These are phyloP conservation scores for Amia ocellicauda DNA, from an alignment of 2,113 vertebrate genomes.

Conservation along the genomic window DNA sequence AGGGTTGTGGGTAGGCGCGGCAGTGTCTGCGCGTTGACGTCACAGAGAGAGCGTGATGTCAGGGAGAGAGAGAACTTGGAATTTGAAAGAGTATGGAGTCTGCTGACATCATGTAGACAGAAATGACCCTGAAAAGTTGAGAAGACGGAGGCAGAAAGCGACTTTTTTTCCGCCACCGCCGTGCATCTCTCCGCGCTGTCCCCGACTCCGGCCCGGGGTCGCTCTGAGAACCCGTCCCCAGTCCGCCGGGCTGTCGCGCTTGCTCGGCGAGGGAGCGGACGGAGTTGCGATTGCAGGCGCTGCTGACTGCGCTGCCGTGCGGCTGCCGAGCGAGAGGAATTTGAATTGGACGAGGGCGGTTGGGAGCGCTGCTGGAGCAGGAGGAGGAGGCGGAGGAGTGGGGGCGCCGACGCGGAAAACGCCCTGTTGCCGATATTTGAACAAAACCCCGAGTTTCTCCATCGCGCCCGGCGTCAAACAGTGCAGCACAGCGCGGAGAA, in stretches of 20 bases:
- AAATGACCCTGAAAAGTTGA: slow-evolving; percentile 9
- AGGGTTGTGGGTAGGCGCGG: slow-evolving; percentile 64
- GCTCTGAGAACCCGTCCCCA: not conserved
- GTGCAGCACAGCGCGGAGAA: too few relatives aligned
- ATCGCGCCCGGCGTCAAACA: slow-evolving; percentile 51
- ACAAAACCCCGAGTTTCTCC: slow-evolving; percentile 49
- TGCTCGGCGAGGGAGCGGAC: slow-evolving; percentile 25
- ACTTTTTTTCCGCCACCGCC: not conserved
- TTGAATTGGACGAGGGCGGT: slow-evolving; percentile 34
- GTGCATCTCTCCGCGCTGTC: not conserved
- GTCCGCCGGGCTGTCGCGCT: slow-evolving; percentile 19
- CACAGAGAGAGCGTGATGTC: too few relatives aligned
- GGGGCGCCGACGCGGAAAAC: slow-evolving; percentile 60
- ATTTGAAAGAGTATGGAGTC: slow-evolving; percentile 32
- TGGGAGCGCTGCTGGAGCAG: slow-evolving; percentile 36
- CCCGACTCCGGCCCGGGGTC: not conserved
- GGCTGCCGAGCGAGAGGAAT: slow-evolving; percentile 27
- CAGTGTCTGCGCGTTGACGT: slow-evolving; percentile 37
- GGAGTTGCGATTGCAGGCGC: slow-evolving; percentile 28
- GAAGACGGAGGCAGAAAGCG: not conserved
- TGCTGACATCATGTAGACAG: slow-evolving; percentile 27
- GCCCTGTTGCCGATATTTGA: slow-evolving; percentile 59
- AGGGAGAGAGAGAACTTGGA: slow-evolving; percentile 31
- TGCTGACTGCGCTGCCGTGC: slow-evolving; percentile 13
- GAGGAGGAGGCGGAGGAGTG: slow-evolving; percentile 37